phyloP scores from a whole-genome alignment of 2,888 invertebrate species.

The Netelia inedita region DNA sequence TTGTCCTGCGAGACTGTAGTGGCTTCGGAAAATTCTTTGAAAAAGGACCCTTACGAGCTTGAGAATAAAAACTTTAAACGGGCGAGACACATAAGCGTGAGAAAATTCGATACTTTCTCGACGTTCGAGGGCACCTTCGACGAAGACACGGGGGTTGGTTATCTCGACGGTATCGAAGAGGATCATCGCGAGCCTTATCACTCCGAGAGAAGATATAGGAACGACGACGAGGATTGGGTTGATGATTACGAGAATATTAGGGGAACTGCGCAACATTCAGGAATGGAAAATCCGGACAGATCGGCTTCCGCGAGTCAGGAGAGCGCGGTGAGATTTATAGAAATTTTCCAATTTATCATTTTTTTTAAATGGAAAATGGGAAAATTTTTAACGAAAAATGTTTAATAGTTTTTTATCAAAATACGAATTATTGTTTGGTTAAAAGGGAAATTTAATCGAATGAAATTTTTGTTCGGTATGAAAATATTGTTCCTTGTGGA shows the following conservation, averaged over 20 bases:
- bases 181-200: constrained; percentile 59
- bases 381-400: not conserved
- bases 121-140: constrained; percentile 82
- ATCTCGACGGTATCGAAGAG: constrained; percentile 79
- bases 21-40: constrained; percentile 67
- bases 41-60: constrained; percentile 35
- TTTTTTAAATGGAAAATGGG: not conserved
- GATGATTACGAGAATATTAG: constrained; percentile 41
- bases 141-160: constrained; percentile 79
- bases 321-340: constrained; percentile 76
- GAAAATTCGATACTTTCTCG: constrained; percentile 82
- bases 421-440: no score
- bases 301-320: constrained; percentile 76
- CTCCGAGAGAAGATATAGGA: constrained; percentile 45
- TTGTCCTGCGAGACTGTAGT: constrained; percentile 78
- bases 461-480: no score
- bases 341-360: not conserved
- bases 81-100: constrained; percentile 80
- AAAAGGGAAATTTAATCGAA: no score
- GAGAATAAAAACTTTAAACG: constrained; percentile 64
- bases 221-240: constrained; percentile 23
- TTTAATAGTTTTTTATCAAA: no score
- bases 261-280: constrained; percentile 55
- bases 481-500: no score
- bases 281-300: constrained; percentile 73